phyloP scores from a whole-genome alignment of 2,797 vertebrate genomes.

The Sebastes trivittatus region DNA sequence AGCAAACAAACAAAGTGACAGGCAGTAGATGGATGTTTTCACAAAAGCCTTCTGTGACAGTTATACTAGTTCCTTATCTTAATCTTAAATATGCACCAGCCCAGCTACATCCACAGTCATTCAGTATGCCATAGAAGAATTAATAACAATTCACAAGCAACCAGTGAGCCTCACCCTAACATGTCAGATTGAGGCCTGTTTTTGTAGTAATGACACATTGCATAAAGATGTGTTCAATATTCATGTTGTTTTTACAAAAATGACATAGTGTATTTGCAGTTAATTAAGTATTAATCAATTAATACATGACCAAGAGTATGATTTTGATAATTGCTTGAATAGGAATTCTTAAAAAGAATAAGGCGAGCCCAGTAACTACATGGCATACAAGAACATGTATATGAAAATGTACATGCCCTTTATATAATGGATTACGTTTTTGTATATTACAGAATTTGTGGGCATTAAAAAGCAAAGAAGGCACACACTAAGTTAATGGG shows the following conservation, averaged over 20 bases:
- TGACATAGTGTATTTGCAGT: not conserved
- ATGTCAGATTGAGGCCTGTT: not conserved
- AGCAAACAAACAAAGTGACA: slow-evolving; percentile 27
- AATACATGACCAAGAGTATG: not conserved
- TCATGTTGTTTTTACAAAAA: not conserved
- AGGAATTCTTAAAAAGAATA: not conserved
- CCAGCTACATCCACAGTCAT: not conserved
- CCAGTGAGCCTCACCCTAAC: not conserved
- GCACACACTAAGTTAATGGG: not conserved
- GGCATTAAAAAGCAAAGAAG: not conserved
- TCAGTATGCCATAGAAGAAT: not conserved
- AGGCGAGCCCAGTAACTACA: not conserved
- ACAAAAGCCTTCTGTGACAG: slow-evolving; percentile 1
- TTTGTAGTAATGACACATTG: not conserved
- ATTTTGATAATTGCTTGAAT: not conserved
- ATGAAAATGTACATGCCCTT: too few relatives aligned
- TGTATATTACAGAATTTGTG: not conserved
- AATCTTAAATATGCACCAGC: not conserved
- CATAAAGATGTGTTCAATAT: not conserved
- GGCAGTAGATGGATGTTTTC: not conserved
- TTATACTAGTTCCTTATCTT: slow-evolving; percentile 19
- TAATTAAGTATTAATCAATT: not conserved
- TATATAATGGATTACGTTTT: not conserved
- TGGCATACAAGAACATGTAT: too few relatives aligned
- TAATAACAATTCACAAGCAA: not conserved